These are phyloP conservation scores for Chloroceryle amazona DNA, from an alignment of 2,797 vertebrate genomes.

Conservation along the genomic window DNA sequence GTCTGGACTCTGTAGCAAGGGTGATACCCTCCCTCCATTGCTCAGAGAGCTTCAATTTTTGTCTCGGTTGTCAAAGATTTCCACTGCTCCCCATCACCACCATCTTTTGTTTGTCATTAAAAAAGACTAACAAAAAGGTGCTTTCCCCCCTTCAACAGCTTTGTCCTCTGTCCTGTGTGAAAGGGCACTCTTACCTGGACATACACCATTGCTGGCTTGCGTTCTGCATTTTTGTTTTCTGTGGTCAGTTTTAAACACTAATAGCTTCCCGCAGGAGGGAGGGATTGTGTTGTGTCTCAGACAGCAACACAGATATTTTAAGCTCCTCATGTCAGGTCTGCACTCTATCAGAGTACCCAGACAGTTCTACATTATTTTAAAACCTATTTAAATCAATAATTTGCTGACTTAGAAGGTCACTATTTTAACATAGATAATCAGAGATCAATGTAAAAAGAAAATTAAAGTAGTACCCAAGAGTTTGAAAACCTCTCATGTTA, in stretches of 20 bases:
- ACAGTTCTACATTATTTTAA: background rate
- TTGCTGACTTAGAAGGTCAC: background rate
- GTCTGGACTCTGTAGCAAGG: background rate
- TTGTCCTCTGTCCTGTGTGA: background rate
- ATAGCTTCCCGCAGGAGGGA: background rate
- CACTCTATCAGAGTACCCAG: background rate
- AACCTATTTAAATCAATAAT: background rate
- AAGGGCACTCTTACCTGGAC: background rate
- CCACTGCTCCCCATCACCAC: background rate
- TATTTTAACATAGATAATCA: background rate
- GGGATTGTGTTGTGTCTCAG: background rate
- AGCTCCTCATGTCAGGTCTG: background rate
- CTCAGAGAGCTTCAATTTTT: background rate
- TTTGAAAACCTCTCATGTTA: background rate
- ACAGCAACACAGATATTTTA: background rate
- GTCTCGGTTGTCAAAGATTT: background rate
- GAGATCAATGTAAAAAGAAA: background rate
- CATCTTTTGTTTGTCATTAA: background rate
- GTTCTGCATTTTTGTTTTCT: background rate
- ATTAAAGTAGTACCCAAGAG: background rate
- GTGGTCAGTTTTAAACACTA: background rate
- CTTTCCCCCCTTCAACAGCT: background rate
- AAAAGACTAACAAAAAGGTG: background rate
- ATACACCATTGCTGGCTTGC: background rate
- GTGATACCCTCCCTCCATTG: background rate